phyloP scores from a whole-genome alignment of 2,797 vertebrate genomes.

The Sebastes itinus region DNA sequence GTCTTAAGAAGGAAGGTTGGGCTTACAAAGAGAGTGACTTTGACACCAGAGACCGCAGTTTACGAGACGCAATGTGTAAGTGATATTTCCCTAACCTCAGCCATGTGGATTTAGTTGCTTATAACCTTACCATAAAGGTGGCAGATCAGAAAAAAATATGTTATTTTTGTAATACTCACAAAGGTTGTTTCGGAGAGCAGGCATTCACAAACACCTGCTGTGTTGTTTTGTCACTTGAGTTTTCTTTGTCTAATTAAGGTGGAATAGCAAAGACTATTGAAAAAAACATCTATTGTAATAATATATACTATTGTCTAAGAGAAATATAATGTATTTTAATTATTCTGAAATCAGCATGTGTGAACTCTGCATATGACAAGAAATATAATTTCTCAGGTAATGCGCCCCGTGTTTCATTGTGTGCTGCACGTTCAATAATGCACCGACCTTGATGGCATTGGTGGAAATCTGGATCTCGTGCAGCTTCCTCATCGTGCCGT shows the following conservation, averaged over 20 bases:
- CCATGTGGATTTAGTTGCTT: not conserved
- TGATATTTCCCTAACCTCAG: not conserved
- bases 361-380: not conserved
- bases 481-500: constrained; percentile 97
- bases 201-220: not conserved
- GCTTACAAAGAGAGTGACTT: not conserved
- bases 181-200: not conserved
- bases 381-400: not conserved
- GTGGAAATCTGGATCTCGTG: constrained; percentile 99
- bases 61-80: not conserved
- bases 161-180: not conserved
- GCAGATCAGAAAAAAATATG: not conserved
- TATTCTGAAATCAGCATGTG: not conserved
- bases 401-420: not conserved
- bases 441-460: constrained; percentile 94
- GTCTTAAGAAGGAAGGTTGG: not conserved
- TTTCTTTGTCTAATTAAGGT: not conserved
- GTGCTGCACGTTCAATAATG: not conserved
- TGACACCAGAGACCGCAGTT: not conserved
- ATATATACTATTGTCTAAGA: not conserved
- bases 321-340: not conserved
- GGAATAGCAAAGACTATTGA: not conserved
- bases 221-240: not conserved
- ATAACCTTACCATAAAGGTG: not conserved
- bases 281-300: not conserved